Evolutionary conservation across 2,888 invertebrate species (phyloP).

Genomic region (Carterocephalus palaemon): DNA sequence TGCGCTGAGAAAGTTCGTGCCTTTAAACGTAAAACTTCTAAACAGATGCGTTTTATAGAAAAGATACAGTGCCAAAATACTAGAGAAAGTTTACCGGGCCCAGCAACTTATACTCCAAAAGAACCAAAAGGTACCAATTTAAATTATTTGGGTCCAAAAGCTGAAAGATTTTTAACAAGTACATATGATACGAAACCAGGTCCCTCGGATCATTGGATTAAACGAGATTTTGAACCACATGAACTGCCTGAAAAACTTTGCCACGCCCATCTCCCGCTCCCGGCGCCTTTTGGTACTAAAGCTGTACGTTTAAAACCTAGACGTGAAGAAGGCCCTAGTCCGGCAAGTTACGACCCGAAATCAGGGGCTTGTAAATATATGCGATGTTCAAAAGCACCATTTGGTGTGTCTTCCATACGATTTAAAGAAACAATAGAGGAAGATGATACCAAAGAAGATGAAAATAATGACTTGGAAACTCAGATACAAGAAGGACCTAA

Average conservation of each 20-base stretch:
- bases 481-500: no score
- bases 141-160: slow-evolving; percentile 46
- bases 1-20: slow-evolving; percentile 55
- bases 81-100: slow-evolving; percentile 52
- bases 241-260: slow-evolving; percentile 37
- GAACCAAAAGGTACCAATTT: slow-evolving; percentile 42
- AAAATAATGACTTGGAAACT: slow-evolving; percentile 27
- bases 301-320: slow-evolving; percentile 47
- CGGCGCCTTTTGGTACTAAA: slow-evolving; percentile 55
- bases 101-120: slow-evolving; percentile 51
- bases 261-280: slow-evolving; percentile 45
- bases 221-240: slow-evolving; percentile 53
- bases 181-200: slow-evolving; percentile 45
- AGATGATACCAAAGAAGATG: slow-evolving; percentile 35
- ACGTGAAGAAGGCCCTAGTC: slow-evolving; percentile 51
- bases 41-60: slow-evolving; percentile 60
- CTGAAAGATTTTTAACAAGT: slow-evolving; percentile 41
- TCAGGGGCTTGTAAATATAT: slow-evolving; percentile 38
- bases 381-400: slow-evolving; percentile 48
- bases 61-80: slow-evolving; percentile 51
- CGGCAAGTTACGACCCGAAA: slow-evolving; percentile 47
- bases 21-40: slow-evolving; percentile 49
- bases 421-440: slow-evolving; percentile 41
- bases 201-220: slow-evolving; percentile 51
- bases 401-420: slow-evolving; percentile 49